Evolutionary conservation across 2,797 vertebrate genomes (phyloP).

Genomic region (Petrocephalus sullivani): DNA sequence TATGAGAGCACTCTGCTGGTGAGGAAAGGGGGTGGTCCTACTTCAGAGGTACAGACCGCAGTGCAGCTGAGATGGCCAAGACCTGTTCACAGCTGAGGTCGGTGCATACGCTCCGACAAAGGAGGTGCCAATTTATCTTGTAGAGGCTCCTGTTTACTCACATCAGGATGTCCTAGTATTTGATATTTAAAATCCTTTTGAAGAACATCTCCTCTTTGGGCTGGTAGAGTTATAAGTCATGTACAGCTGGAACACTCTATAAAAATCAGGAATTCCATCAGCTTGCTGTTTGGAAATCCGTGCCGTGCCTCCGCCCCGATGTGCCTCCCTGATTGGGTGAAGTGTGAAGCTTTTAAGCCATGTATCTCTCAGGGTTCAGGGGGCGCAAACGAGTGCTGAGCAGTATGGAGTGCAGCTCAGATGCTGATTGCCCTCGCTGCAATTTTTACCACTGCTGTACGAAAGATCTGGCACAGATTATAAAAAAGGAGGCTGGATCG

Average conservation of each 20-base stretch:
- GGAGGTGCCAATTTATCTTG: neutral
- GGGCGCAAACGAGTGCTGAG: neutral
- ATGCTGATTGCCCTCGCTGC: slow-evolving; percentile 23
- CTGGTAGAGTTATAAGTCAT: neutral
- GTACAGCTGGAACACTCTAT: neutral
- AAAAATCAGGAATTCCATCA: neutral
- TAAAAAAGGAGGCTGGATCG: slow-evolving; percentile 34
- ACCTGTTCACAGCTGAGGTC: neutral
- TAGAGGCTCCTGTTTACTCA: neutral
- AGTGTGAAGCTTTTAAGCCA: neutral
- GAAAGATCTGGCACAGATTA: slow-evolving; percentile 30
- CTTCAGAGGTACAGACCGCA: neutral
- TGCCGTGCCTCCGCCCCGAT: neutral
- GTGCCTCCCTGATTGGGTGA: neutral
- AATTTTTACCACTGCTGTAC: slow-evolving; percentile 27
- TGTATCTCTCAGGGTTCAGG: neutral
- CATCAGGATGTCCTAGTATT: neutral
- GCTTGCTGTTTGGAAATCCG: neutral
- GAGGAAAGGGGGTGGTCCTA: neutral
- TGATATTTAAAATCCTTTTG: neutral
- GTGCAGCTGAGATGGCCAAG: neutral
- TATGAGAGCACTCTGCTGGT: neutral
- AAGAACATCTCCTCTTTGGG: neutral
- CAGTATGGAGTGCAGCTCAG: neutral
- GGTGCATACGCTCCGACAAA: neutral